Conservation (phyloP, 2,113 vertebrate genomes). For the Pelvicachromis taeniatus region DNA sequence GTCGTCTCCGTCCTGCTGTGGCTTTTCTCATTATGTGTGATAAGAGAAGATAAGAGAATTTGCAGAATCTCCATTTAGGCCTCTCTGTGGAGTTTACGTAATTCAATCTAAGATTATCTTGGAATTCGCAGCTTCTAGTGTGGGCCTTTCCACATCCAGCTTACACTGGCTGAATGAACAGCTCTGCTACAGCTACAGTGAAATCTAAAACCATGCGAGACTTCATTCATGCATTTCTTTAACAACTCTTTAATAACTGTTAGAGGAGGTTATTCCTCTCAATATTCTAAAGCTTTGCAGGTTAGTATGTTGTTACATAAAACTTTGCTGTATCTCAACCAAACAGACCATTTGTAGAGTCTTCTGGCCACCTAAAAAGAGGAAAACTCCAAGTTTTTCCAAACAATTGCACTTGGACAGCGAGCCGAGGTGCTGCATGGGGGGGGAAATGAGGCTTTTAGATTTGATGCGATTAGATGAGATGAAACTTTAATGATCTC, state of each 20-base stretch:
- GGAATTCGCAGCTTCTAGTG: neutral
- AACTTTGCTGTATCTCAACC: neutral
- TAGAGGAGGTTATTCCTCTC: neutral
- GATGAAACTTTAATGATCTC: constrained; percentile 40
- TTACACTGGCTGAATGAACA: neutral
- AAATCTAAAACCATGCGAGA: neutral
- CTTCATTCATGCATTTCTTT: constrained; percentile 6
- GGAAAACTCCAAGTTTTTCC: neutral
- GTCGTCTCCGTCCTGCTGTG: neutral
- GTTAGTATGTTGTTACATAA: constrained; percentile 50
- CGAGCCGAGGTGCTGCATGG: neutral
- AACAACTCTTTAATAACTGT: constrained; percentile 5
- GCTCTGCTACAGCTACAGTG: neutral
- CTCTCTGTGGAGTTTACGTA: constrained; percentile 19
- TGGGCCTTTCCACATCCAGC: neutral
- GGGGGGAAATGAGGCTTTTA: neutral
- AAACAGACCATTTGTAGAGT: neutral
- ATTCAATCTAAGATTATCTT: neutral
- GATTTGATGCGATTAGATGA: constrained; percentile 38
- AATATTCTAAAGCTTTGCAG: neutral
- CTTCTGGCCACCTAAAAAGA: constrained; percentile 17
- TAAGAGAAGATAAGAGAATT: neutral
- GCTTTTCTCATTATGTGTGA: neutral
- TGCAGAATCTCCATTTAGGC: constrained; percentile 6
- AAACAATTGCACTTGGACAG: constrained; percentile 9